A percentile compares a stretch with the other conserved stretches of the same genome.
These are phyloP conservation scores for Arion vulgaris DNA, from an alignment of 1,140 invertebrate species.

Conservation along the genomic window DNA sequence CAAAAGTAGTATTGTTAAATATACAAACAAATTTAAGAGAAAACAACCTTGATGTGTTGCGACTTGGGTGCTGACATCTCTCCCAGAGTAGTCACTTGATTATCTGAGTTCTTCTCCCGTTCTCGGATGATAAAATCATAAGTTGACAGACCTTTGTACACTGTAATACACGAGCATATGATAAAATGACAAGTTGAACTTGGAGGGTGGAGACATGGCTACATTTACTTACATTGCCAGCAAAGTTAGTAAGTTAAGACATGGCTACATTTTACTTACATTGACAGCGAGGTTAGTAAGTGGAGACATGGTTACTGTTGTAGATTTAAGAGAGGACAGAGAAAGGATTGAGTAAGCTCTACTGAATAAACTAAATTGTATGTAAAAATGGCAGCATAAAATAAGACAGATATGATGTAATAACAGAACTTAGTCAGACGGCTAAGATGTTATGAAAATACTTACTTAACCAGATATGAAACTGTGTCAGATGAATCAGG, in stretches of 20 bases:
- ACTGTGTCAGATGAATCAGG: constrained; percentile 86
- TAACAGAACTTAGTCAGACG: no score
- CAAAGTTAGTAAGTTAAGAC: no score
- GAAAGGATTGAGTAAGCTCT: no score
- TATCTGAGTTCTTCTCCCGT: constrained; percentile 47
- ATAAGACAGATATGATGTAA: not conserved
- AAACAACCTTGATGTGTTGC: constrained; percentile 2
- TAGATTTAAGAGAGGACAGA: no score
- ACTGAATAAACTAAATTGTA: no score
- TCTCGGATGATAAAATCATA: constrained; percentile 65
- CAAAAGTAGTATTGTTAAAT: no score
- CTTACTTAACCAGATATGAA: constrained; percentile 72
- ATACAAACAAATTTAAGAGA: no score
- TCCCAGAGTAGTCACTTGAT: not conserved
- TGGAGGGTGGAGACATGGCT: no score
- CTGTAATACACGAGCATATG: constrained; percentile 50
- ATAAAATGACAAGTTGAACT: not conserved
- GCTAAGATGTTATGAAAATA: constrained; percentile 18
- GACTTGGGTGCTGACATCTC: not conserved
- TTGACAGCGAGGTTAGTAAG: no score
- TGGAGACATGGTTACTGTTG: no score
- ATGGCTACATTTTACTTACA: no score
- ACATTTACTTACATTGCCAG: no score
- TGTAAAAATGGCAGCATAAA: not conserved
- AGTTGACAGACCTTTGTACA: constrained; percentile 61